Evolutionary conservation across 2,113 vertebrate species (phyloP), one percentile per base, ranked within the genome.

Genomic region (Ibidorhyncha struthersii): DNA sequence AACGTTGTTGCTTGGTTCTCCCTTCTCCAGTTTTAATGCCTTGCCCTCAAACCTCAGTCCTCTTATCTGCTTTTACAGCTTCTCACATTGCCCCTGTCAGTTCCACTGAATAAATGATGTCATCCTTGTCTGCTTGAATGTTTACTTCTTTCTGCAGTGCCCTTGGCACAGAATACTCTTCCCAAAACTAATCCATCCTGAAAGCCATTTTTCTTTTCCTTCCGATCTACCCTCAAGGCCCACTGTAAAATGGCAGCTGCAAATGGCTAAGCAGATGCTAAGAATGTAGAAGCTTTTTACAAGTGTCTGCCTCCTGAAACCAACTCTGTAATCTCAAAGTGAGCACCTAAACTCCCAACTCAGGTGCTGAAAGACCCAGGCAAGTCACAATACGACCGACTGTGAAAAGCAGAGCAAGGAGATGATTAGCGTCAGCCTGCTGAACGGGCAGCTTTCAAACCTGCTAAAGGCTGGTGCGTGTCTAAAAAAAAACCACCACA

Each of bases 31-130:
- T 56, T 96, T 90, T 96, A 91, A 78, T 90, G 85, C 26, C 69
- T 83, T 90, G 79, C 66, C 58, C 85, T 96, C 91, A 96, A 93
- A 96, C 45, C 47, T 89, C 80, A 74, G 77, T 55, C 89, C 67
- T 95, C 94, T 97, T 96, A 96, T 95, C 86, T 97, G 90, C 80
- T 93, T 95, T 94, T 95, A 94, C 92, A 96, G 91, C 77, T 95
- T 94, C 96, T 95, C 95, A 94, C 87, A 96, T 93, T 89, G 96
- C 86, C 83, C 43, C 89, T 95, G 95, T 92, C 96, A 90, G 72
- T 83, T 94, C 89, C 77, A 94, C 92, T 95, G 90, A 92, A 90
- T 90, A 97, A 96, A 96, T 96, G 89, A 95, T 97, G 94, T 94
- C 95, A 96, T 95, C 83, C 89, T 89, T 95, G 82, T 93, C 96